Evolutionary conservation across 2,797 vertebrate species (phyloP), one percentile per base, ranked within the genome.

Genomic region (Peromyscus melanophrys): DNA sequence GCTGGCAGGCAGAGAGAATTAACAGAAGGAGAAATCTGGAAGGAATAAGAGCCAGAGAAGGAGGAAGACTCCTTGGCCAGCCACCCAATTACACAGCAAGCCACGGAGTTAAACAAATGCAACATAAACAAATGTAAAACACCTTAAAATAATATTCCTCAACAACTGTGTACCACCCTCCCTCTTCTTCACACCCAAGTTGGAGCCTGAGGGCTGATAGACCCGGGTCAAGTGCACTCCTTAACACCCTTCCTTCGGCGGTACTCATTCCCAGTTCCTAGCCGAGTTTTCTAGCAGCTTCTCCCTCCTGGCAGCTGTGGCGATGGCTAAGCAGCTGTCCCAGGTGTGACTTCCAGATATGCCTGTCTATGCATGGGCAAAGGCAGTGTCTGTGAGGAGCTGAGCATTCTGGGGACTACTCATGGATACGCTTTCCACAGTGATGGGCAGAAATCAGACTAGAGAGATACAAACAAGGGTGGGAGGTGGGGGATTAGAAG

Each of bases 371-470:
- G 49, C 49, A 21, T 0, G 31, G 34, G 25, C 61, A 59, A 61
- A 67, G 67, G 2, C 13, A 4, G 59, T 37, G 10, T 4, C 27
- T 40, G 5, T 0, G 34, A 77, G 43, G 87, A 34, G 12, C 6
- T 0, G 77, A 90, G n/a, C 10, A 29, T 63, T 91, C 40, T 52
- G 76, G 34, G 21, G 5, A 2, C 4, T 17, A 67, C 43, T 29
- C 2, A 0, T 34, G 19, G 67, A 19, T 40, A 29, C 10, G 49
- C 3, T 1, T 43, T 57, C 69, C 13, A 1, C 1, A 14, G 29
- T n/a, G 27, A 34, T 11, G n/a, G 61, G 25, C 61, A 40, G 49
- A 46, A 65, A 37, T 21, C 16, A 61, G 55, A 67, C 31, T 27
- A 40, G 13, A 55, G 55, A 8, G 65, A 78, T 8, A n/a, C 1